Percentiles rank a stretch among this genome's conserved stretches.
These are phyloP conservation scores for Philonicus albiceps DNA, from an alignment of 2,888 invertebrate genomes.

Conservation along the genomic window DNA sequence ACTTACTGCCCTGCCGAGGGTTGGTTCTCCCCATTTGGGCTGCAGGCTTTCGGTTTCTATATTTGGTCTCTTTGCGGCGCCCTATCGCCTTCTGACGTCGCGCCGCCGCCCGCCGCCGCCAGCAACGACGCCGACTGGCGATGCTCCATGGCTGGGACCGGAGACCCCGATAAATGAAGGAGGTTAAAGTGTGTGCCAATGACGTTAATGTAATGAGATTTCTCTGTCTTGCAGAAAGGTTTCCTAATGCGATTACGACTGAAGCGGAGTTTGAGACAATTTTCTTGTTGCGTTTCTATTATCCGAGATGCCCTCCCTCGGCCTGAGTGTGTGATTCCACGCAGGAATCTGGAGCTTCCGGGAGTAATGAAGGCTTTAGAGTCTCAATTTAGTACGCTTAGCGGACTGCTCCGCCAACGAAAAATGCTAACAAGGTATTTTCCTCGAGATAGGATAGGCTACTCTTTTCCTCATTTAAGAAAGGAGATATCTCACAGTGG, in stretches of 20 bases:
- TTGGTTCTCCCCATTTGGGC: background rate
- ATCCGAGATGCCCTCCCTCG: background rate
- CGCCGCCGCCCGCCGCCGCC: slow-evolving; percentile 15
- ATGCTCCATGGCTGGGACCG: background rate
- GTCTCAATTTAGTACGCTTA: slow-evolving; percentile 26
- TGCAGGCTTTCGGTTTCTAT: slow-evolving; percentile 23
- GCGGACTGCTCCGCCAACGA: background rate
- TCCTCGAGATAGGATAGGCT: background rate
- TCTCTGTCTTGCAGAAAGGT: slow-evolving; percentile 47
- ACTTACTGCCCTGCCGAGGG: slow-evolving; percentile 1
- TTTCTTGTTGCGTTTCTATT: slow-evolving; percentile 45
- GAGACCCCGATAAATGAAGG: slow-evolving; percentile 41
- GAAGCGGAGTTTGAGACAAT: slow-evolving; percentile 44
- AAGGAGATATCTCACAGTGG: background rate
- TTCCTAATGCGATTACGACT: slow-evolving; percentile 48
- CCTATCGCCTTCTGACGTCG: background rate
- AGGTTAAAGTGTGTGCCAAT: slow-evolving; percentile 45
- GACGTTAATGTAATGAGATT: slow-evolving; percentile 48
- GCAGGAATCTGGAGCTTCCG: slow-evolving; percentile 2
- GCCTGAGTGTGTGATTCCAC: slow-evolving; percentile 8
- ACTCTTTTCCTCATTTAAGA: background rate
- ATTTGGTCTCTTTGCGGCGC: background rate
- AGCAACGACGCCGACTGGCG: background rate
- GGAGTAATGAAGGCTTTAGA: slow-evolving; percentile 28
- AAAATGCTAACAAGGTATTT: background rate